Evolutionary conservation across 2,888 invertebrate species (phyloP), one percentile per base, ranked within the genome.

Genomic region (Cosmorhoe ocellata): DNA sequence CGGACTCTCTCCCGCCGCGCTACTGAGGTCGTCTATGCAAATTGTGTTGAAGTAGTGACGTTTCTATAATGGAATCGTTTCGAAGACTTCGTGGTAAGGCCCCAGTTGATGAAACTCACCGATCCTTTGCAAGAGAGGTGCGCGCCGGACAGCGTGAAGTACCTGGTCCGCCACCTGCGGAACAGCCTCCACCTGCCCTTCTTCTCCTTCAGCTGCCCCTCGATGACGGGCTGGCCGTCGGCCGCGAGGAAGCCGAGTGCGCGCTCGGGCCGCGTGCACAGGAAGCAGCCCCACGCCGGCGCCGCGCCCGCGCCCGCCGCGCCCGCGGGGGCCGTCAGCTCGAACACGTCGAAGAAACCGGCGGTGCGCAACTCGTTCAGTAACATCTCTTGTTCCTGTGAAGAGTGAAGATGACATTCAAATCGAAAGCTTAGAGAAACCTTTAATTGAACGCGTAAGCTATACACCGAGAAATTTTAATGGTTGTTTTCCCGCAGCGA

Each of bases 321-420:
- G 9, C 32, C 13, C 9, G n/a, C 14, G 1, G 18, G n/a, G 9
- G n/a, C 31, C 1, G 13, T 45, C 68, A 96, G 93, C 83, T 97
- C 97, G 84, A 98, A 98, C 40, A 98, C 97, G 84, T 98, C 98
- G 84, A 97, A 96, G 87, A 97, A 98, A 0, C 97, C 95, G 2
- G 95, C 94, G 65, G 95, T 93, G 11, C 97, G 92, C 38, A 98
- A 87, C 87, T 98, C 98, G 79, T 95, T 95, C 32, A 97, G 89
- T 36, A 98, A 84, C 67, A 94, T 92, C 73, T 98, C 97, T 79
- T 98, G 97, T 72, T 97, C 97, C 93, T 95, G n/a, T 28, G 9
- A n/a, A 28, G 27, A 3, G n/a, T 28, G 3, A 1, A 3, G n/a
- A 36, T 18, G 18, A 18, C 2, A 18, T 2, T 3, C 4, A 4